Evolutionary conservation across 2,113 vertebrate species (phyloP).

Genomic region (Oriolus oriolus): DNA sequence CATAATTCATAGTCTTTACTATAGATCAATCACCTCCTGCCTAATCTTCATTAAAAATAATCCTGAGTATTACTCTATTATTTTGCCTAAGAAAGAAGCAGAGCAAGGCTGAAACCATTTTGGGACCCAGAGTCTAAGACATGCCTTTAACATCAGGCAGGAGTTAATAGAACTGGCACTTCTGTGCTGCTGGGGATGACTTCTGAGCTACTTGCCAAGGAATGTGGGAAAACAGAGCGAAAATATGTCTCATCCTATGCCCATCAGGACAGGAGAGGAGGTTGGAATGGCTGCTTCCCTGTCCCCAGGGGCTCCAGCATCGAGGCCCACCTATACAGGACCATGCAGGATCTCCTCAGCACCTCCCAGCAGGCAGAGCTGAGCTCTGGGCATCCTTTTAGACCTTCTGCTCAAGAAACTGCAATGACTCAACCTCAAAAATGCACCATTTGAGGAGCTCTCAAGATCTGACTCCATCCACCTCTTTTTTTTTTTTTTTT

Average conservation of each 20-base stretch:
- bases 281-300: too few species aligned
- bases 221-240: not conserved
- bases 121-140: not conserved
- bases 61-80: not conserved
- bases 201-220: not conserved
- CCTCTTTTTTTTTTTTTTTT: not conserved
- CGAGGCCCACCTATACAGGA: accelerated
- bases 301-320: not conserved
- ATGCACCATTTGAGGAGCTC: not conserved
- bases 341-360: not conserved
- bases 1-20: not conserved
- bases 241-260: not conserved
- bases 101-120: not conserved
- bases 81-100: not conserved
- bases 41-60: not conserved
- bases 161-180: not conserved
- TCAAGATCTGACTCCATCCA: not conserved
- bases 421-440: not conserved
- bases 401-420: not conserved
- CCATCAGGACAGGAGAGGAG: not conserved
- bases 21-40: not conserved
- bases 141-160: not conserved
- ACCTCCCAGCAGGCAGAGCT: not conserved
- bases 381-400: not conserved
- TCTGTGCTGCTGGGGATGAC: not conserved